Evolutionary conservation across 2,888 invertebrate species (phyloP).

Genomic region (Limnephilus lunatus): DNA sequence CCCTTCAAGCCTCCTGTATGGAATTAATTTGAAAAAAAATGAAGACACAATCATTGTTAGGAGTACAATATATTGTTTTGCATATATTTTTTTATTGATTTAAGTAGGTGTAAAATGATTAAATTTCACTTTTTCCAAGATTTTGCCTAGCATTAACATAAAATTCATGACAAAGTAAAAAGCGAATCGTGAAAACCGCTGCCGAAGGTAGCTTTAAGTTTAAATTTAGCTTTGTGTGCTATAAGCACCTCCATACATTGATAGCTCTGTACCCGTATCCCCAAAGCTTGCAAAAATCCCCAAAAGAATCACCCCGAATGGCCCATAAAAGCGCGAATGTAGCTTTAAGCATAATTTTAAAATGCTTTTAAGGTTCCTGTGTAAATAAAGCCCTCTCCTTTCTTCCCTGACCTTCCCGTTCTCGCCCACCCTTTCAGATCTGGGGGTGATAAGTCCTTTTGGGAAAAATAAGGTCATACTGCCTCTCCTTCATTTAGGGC

Average conservation of each 20-base stretch:
- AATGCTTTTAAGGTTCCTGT: slow-evolving; percentile 61
- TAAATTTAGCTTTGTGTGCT: slow-evolving; percentile 2
- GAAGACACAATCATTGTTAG: too few species aligned
- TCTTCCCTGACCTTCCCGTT: slow-evolving; percentile 46
- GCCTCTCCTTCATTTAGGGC: slow-evolving; percentile 54
- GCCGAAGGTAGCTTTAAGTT: not conserved
- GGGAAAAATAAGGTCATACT: slow-evolving; percentile 63
- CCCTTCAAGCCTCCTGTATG: too few species aligned
- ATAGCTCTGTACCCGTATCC: slow-evolving; percentile 24
- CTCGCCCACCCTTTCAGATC: slow-evolving; percentile 46
- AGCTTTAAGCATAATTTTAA: slow-evolving; percentile 64
- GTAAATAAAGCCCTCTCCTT: slow-evolving; percentile 58
- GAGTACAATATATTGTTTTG: too few species aligned
- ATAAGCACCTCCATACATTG: slow-evolving; percentile 9
- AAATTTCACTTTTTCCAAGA: not conserved
- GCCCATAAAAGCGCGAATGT: slow-evolving; percentile 53
- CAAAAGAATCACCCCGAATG: slow-evolving; percentile 46
- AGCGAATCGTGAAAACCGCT: not conserved
- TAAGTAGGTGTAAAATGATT: too few species aligned
- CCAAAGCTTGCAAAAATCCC: slow-evolving; percentile 45
- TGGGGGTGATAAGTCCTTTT: slow-evolving; percentile 62
- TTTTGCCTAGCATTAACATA: not conserved
- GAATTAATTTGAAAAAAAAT: too few species aligned
- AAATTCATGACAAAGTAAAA: not conserved
- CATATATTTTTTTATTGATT: too few species aligned